Base-by-base conservation (phyloP, 2,797 vertebrate genomes). In the Etheostoma perlongum region DNA sequence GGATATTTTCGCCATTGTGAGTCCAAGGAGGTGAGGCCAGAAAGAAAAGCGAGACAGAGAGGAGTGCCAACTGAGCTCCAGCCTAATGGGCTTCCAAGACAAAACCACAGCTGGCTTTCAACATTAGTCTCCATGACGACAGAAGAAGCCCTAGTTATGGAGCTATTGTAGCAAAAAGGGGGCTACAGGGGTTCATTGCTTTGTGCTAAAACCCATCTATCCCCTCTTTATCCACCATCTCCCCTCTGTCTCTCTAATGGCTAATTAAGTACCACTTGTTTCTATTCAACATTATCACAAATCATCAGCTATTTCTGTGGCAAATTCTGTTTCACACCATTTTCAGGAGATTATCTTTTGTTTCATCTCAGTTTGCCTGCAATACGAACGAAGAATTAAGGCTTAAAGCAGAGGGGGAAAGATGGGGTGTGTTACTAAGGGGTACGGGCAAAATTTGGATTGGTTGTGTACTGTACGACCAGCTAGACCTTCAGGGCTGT, bases 101-200 rank as follows among this genome's bases (percentile, higher is more conserved):
- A 94, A 93, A 94, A 93, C 88, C 91, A 93, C 91, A 93, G 91
- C 91, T 91, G 88, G 90, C 89, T 92, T 91, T 87, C 83, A 88
- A 90, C 91, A 92, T 93, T 92, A 91, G 93, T 94, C 89, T 85
- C 92, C 91, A 94, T 94, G 90, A 83, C 85, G 67, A 94, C 93
- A 74, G 74, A 89, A 90, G 85, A 91, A 92, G 89, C 87, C 63
- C 84, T 72, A 76, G 86, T 84, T 75, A 81, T 79, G 87, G 84
- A 59, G 82, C 89, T 68, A 89, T 91, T 93, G 87, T 91, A 76
- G 65, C 53, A 83, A 86, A 83, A 85, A 65, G 64, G 71, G 82
- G 83, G 81, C 85, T 78, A 84, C 78, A 75, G 86, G 90, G 88
- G 90, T 88, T 86, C 83, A 81, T 27, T 86, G 87, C 90, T 85